Conservation (phyloP, 2,113 vertebrate species). For the Eretmochelys imbricata region DNA sequence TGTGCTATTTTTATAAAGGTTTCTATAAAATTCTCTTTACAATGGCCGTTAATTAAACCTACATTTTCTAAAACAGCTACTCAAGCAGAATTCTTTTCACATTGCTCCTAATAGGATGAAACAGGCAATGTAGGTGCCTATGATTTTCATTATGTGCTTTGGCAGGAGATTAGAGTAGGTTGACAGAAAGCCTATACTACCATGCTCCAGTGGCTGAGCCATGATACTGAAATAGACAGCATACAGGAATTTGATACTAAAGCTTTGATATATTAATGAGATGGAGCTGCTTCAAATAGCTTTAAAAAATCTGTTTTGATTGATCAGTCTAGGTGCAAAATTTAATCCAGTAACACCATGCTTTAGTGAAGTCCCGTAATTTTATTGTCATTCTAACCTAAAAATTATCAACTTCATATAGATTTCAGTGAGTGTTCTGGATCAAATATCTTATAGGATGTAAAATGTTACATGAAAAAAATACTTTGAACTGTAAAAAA, state of each 20-base stretch:
- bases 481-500: background rate
- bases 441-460: background rate
- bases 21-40: background rate
- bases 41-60: background rate
- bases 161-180: background rate
- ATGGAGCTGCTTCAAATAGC: background rate
- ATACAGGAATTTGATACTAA: background rate
- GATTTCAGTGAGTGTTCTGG: background rate
- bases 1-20: background rate
- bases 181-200: background rate
- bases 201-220: background rate
- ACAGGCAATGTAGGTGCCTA: background rate
- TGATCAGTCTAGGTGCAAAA: background rate
- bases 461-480: background rate
- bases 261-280: background rate
- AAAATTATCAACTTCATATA: background rate
- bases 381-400: background rate
- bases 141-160: background rate
- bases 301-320: background rate
- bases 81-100: conserved; percentile 16
- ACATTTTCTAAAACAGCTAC: conserved; percentile 6
- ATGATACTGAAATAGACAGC: background rate
- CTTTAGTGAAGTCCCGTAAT: background rate
- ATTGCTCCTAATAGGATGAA: background rate
- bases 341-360: background rate